phyloP scores from a whole-genome alignment of 2,113 vertebrate genomes.

The Electrona antarctica region DNA sequence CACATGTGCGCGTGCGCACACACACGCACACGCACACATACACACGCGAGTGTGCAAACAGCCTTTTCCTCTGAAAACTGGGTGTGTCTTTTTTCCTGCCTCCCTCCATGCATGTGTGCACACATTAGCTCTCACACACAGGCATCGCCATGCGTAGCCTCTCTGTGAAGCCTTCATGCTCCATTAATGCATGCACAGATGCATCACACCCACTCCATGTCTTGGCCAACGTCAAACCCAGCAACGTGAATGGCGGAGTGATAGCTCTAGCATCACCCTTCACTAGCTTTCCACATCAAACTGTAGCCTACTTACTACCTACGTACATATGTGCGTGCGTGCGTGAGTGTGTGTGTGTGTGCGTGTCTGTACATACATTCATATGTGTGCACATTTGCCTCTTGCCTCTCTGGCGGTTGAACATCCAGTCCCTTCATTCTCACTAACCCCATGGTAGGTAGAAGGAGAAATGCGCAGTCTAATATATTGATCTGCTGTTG shows the following conservation, averaged over 20 bases:
- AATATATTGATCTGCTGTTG: constrained; percentile 63
- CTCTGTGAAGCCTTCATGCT: too few species aligned
- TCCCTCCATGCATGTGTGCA: background rate
- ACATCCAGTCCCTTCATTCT: constrained; percentile 29
- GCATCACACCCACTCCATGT: background rate
- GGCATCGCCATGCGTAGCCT: too few species aligned
- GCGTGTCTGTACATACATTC: background rate
- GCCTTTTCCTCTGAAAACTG: constrained; percentile 4
- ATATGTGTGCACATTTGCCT: background rate
- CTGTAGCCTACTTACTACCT: background rate
- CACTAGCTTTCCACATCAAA: constrained; percentile 12
- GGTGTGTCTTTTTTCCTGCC: constrained; percentile 20
- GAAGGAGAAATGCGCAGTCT: constrained; percentile 35
- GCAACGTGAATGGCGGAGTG: constrained; percentile 21
- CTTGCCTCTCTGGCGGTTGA: background rate
- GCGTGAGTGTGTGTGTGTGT: constrained; percentile 7
- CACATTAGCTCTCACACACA: too few species aligned
- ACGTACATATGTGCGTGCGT: background rate
- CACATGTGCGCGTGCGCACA: constrained; percentile 17
- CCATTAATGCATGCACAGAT: too few species aligned
- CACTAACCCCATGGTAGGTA: constrained; percentile 44
- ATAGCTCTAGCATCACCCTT: constrained; percentile 27
- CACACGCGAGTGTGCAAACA: background rate
- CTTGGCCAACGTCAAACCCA: constrained; percentile 3
- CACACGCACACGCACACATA: constrained; percentile 4